A percentile compares a stretch with the other conserved stretches of the same genome.
Conservation (phyloP, 2,113 vertebrate species). For the Lepus europaeus region DNA sequence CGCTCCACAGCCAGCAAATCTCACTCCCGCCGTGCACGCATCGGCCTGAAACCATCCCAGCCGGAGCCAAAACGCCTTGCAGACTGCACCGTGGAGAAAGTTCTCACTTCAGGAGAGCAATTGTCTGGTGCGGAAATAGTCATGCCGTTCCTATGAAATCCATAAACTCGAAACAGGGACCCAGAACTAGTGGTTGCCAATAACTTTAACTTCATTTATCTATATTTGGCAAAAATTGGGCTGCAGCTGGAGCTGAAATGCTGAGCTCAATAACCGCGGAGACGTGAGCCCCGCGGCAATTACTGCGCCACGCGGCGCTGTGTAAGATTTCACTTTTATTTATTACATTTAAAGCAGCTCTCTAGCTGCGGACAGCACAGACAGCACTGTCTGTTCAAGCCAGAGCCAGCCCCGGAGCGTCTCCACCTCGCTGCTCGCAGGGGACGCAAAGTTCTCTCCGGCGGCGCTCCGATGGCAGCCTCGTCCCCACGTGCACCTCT, state of each 20-base stretch:
- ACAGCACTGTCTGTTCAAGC: slow-evolving; percentile 76
- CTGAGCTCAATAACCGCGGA: slow-evolving; percentile 89
- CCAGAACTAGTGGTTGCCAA: slow-evolving; percentile 87
- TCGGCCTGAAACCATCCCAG: slow-evolving; percentile 67
- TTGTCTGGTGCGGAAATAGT: slow-evolving; percentile 79
- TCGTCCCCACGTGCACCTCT: slow-evolving; percentile 64
- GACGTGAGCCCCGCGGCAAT: slow-evolving; percentile 89
- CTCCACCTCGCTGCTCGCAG: slow-evolving; percentile 43
- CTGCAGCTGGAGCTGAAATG: slow-evolving; percentile 92
- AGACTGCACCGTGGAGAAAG: slow-evolving; percentile 63
- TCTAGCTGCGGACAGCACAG: slow-evolving; percentile 80
- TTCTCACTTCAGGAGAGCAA: slow-evolving; percentile 74
- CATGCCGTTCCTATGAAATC: slow-evolving; percentile 85
- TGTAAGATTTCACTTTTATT: slow-evolving; percentile 89
- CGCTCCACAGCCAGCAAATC: slow-evolving; percentile 26
- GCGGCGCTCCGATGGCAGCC: background rate
- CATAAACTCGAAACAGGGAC: slow-evolving; percentile 88
- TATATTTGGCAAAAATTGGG: slow-evolving; percentile 92
- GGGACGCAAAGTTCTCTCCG: background rate
- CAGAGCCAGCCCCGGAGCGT: slow-evolving; percentile 64
- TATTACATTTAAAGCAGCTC: slow-evolving; percentile 87
- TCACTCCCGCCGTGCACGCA: slow-evolving; percentile 25
- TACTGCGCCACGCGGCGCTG: slow-evolving; percentile 86
- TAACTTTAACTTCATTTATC: slow-evolving; percentile 93
- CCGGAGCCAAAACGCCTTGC: slow-evolving; percentile 55